These are phyloP conservation scores for Heterodera carotae DNA, from an alignment of 1,140 invertebrate genomes.

Conservation along the genomic window DNA sequence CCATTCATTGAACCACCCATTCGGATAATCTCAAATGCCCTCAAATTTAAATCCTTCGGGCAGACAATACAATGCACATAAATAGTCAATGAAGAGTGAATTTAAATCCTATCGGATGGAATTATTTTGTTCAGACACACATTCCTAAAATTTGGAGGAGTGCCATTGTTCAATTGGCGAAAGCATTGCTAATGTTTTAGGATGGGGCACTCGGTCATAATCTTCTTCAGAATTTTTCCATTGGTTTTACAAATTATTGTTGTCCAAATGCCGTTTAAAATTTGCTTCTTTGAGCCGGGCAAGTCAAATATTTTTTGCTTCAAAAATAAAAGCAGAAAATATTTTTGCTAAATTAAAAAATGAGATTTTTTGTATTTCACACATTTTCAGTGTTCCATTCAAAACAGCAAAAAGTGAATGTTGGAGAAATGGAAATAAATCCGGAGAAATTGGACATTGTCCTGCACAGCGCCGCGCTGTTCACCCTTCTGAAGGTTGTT, in stretches of 20 bases:
- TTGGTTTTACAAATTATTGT: not conserved
- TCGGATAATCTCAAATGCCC: not conserved
- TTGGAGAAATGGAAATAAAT: constrained; percentile 16
- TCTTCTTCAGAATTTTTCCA: not conserved
- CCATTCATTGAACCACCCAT: not conserved
- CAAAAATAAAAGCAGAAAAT: too few relatives aligned
- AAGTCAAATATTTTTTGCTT: not conserved
- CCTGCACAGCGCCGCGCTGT: constrained; percentile 14
- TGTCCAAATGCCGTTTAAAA: not conserved
- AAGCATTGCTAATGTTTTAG: not conserved
- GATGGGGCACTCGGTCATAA: not conserved
- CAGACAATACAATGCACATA: too few relatives aligned
- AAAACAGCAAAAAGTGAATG: not conserved
- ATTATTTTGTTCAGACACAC: too few relatives aligned
- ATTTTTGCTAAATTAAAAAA: not conserved
- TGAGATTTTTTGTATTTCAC: not conserved
- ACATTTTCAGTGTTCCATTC: not conserved
- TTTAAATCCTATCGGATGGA: too few relatives aligned
- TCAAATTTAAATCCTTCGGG: not conserved
- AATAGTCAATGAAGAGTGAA: too few relatives aligned
- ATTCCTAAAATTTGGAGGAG: too few relatives aligned
- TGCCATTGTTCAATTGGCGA: not conserved
- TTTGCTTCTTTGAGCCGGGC: not conserved
- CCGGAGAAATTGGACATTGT: constrained; percentile 32
- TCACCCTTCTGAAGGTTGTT: constrained; percentile 18